Evolutionary conservation across 2,113 vertebrate genomes (phyloP).

Genomic region (Xiphias gladius): DNA sequence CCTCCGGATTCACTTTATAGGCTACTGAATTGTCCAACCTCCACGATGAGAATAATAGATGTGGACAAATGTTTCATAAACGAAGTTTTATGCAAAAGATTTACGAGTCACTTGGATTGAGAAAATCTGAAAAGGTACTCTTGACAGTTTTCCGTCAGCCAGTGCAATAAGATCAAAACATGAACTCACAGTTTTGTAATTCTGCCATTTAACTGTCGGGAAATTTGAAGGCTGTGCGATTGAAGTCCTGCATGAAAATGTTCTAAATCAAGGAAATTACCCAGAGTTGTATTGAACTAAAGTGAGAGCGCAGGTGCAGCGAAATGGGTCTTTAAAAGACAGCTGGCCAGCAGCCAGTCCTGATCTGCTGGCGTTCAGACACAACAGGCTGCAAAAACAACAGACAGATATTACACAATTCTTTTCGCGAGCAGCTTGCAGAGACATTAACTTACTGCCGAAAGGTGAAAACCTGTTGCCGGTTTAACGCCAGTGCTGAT

Average conservation of each 20-base stretch:
- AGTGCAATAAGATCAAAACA: conserved; percentile 31
- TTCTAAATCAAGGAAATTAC: conserved; percentile 37
- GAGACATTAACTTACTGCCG: neutral
- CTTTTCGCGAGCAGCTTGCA: conserved; percentile 7
- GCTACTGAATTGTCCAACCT: neutral
- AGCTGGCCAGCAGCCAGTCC: conserved; percentile 39
- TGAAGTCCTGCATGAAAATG: conserved; percentile 32
- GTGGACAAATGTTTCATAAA: neutral
- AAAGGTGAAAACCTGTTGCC: conserved; percentile 17
- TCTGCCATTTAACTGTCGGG: neutral
- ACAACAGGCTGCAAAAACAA: conserved; percentile 24
- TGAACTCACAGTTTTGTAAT: neutral
- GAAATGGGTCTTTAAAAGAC: conserved; percentile 52
- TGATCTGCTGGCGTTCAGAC: conserved; percentile 39
- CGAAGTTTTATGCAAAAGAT: conserved; percentile 1
- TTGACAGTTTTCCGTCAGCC: neutral
- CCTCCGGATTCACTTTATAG: neutral
- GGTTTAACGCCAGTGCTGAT: neutral
- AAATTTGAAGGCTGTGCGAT: conserved; percentile 1
- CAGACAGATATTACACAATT: conserved; percentile 9
- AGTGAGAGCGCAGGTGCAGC: conserved; percentile 53
- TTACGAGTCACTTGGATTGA: neutral
- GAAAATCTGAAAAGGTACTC: neutral
- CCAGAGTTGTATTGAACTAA: conserved; percentile 27
- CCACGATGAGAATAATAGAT: neutral